Evolutionary conservation across 2,888 invertebrate genomes (phyloP), one percentile per base, ranked within the genome.

Genomic region (Lasioglossum marginatum): DNA sequence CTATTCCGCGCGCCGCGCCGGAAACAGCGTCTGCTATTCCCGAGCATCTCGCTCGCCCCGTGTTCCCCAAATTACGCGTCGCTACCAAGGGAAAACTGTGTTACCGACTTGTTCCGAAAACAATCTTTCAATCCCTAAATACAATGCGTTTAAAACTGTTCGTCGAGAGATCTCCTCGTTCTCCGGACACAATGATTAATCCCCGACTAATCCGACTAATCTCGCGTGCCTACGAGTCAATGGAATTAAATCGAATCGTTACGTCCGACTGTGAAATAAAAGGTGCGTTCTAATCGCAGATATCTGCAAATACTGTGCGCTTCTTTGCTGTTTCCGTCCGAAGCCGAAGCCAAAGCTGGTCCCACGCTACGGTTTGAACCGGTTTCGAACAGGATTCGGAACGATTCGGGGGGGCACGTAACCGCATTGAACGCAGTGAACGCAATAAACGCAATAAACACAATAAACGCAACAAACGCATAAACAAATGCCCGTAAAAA

Each of bases 231-330:
- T 23, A 16, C 72, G 48, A 75, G 40, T 66, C 31, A 45, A 81
- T 45, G 63, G 40, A 78, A 57, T 34, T n/a, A 2, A n/a, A 77
- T 37, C 73, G 57, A 48, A 37, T 40, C 37, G 19, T 23, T n/a
- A 34, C 23, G 66, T 34, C 16, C 72, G 72, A 72, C 45, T 10
- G 27, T 27, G 72, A 72, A 72, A 45, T 31, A 1, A 45, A 19
- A 31, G 40, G 16, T 63, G 16, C 57, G 16, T 43, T 70, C 2
- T 19, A 34, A 63, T 71, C 60, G 80, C 86, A 71, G 71, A 37
- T 68, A 31, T 57, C 74, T 71, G 78, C 78, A 66, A 83, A 83
- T 83, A 81, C 83, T 87, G 87, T 83, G 87, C 87, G 83, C 74
- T 87, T 83, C 63, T 77, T 70, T 23, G 27, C n/a, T 37, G 60